Evolutionary conservation across 2,113 vertebrate species (phyloP), one percentile per base, ranked within the genome.

Genomic region (Anarhynchus alexandrinus): DNA sequence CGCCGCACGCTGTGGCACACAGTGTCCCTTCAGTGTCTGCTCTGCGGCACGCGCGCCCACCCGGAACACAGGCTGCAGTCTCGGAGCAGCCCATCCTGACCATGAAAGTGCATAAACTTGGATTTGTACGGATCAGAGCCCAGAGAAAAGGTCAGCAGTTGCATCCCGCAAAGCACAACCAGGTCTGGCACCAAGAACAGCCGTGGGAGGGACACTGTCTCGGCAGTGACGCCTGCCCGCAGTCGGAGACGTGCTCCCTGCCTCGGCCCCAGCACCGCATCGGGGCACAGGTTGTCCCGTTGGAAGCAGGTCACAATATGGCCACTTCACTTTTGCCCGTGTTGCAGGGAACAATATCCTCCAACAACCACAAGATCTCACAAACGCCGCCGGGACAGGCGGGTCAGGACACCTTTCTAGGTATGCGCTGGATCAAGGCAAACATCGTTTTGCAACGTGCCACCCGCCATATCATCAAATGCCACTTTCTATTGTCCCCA

Each of bases 381-480:
- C 65, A 20, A 10, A 22, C 0, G 6, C 65, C 47, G 16, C 1
- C 4, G 3, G 52, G 38, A 36, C 30, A 47, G 42, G 27, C 49
- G 6, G 16, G 30, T 9, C 10, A 4, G 52, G 30, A 29, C 15
- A 4, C 20, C 91, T 43, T 10, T 29, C 16, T 15, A 25, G 26
- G 32, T 5, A 38, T 6, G 0, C 0, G 0, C 57, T 15, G 43
- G 64, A 19, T 8, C 5, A 7, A 12, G n/a, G 38, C 52, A 72
- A 13, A 8, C 69, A 5, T 10, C 12, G 0, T 49, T 26, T 26
- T 4, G 12, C 6, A 2, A 29, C 1, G 0, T 0, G 1, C 11
- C 43, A 20, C 15, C 12, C 80, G 20, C 32, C 12, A 0, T 1
- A 7, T 3, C 20, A 58, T 9, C 58, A 15, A 23, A 12, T 26